Evolutionary conservation across 2,888 invertebrate species (phyloP), one percentile per base, ranked within the genome.

Genomic region (Athalia cordata): DNA sequence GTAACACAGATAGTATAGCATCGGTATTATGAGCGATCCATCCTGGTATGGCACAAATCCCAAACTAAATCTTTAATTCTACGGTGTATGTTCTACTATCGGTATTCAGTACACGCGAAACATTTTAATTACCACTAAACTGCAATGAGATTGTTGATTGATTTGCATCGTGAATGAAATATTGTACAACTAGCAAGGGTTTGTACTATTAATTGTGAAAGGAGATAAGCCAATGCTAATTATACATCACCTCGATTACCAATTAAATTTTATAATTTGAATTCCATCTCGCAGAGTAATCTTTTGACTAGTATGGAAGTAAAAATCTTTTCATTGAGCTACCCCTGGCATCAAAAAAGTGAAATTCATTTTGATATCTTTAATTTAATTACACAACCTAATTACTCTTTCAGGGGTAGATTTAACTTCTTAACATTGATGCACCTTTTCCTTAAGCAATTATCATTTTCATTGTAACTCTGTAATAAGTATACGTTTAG

Each of bases 401-500:
- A 52, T 68, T n/a, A 52, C 55, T 29, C 29, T 29, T 29, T 29
- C 29, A 29, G 29, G 29, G 29, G 29, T 29, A 29, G 29, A 29
- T 68, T 50, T 13, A 13, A 50, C n/a, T 55, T 55, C 11, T 43
- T 6, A 55, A 49, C 15, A 49, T 49, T 49, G 6, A 8, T 15
- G 3, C 29, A 5, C 29, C n/a, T 45, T 43, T 64, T 45, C 45
- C 29, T 29, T 29, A 6, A 64, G n/a, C 45, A 64, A 64, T 66
- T 66, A 66, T 66, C 49, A 66, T 66, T 49, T 55, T 68, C 68
- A 55, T 68, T 68, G 29, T 55, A 55, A 68, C 68, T 68, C 50
- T 68, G 55, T 68, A 52, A 68, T 68, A 43, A 29, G 29, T 43
- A 52, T 68, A 68, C 68, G 55, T 68, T 68, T 15, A 68, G 68